Conservation (phyloP, 2,113 vertebrate genomes). For the Brachirus orientalis region DNA sequence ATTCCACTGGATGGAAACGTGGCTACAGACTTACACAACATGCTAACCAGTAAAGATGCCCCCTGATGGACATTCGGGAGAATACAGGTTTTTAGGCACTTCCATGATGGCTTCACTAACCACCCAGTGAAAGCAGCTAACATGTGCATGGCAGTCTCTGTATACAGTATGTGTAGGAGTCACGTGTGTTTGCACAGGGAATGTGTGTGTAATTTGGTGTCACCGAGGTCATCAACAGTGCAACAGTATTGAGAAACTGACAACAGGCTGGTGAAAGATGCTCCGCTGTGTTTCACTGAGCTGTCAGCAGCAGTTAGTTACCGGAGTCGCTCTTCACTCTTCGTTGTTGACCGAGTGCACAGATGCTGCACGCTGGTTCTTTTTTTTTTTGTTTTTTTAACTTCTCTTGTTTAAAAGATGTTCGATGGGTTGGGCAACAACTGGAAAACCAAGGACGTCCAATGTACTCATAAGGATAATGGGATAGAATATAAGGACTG, state of each 20-base stretch:
- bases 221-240: slow-evolving; percentile 51
- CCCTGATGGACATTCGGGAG: too few relatives aligned
- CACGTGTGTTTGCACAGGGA: slow-evolving; percentile 39
- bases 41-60: too few relatives aligned
- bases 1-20: too few relatives aligned
- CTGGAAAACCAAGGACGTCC: too few relatives aligned
- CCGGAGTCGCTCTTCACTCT: slow-evolving; percentile 42
- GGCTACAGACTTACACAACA: too few relatives aligned
- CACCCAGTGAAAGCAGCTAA: too few relatives aligned
- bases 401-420: neutral
- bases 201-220: slow-evolving; percentile 43
- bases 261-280: slow-evolving; percentile 51
- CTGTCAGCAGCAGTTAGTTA: slow-evolving; percentile 74
- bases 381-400: too few relatives aligned
- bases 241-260: slow-evolving; percentile 41
- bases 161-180: neutral
- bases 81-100: too few relatives aligned
- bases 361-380: slow-evolving; percentile 13
- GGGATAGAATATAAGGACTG: too few relatives aligned
- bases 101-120: too few relatives aligned
- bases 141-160: neutral
- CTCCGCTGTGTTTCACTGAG: slow-evolving; percentile 34
- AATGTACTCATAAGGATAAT: too few relatives aligned
- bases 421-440: neutral
- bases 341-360: slow-evolving; percentile 29